phyloP scores from a whole-genome alignment of 2,888 invertebrate genomes.

The Sphaerophoria rueppellii region DNA sequence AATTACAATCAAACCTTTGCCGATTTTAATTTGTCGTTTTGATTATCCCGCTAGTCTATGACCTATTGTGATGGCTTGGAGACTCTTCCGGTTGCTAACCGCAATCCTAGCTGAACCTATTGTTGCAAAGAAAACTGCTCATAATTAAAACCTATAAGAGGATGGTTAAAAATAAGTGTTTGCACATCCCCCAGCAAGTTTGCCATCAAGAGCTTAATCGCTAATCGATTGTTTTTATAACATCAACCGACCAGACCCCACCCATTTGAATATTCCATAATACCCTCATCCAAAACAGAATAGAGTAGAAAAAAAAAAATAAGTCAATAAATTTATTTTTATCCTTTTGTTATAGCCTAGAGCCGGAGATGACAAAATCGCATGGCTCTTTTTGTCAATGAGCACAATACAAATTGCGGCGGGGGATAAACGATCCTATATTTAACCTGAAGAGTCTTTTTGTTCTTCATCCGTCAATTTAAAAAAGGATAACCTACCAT shows the following conservation, averaged over 20 bases:
- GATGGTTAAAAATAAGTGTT: constrained; percentile 6
- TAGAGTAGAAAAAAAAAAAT: not conserved
- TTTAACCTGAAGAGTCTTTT: constrained; percentile 48
- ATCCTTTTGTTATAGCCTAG: constrained; percentile 34
- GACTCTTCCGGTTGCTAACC: too few species aligned
- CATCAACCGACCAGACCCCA: not conserved
- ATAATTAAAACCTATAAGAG: too few species aligned
- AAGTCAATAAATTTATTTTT: constrained; percentile 54
- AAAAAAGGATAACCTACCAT: constrained; percentile 16
- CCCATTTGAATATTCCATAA: constrained; percentile 4
- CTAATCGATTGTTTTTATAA: constrained; percentile 19
- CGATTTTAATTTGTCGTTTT: too few species aligned
- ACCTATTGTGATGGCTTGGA: too few species aligned
- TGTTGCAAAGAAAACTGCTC: too few species aligned
- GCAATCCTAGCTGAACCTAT: too few species aligned
- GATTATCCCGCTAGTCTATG: too few species aligned
- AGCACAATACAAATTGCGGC: constrained; percentile 12
- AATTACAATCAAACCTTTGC: too few species aligned
- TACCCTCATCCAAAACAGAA: constrained; percentile 13
- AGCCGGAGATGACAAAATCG: constrained; percentile 49
- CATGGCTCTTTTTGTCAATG: constrained; percentile 31
- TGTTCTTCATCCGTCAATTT: constrained; percentile 16
- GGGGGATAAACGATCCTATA: constrained; percentile 35
- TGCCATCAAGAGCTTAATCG: constrained; percentile 15
- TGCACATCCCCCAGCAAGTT: too few species aligned